Conservation (phyloP, 2,797 vertebrate species). For the Mico argentatus region DNA sequence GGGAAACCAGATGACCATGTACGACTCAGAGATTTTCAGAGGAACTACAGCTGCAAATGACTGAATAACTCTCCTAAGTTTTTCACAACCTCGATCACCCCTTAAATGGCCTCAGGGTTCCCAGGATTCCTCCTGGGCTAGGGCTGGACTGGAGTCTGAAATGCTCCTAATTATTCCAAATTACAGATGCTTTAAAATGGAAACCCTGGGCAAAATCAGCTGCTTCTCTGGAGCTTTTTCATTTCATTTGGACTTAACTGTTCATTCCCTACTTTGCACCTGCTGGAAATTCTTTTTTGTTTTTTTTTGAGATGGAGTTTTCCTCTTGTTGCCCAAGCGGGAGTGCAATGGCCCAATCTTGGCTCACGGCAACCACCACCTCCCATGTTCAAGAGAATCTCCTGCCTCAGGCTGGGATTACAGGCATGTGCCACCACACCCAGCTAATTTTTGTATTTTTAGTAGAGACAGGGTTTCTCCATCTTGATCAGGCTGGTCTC, state of each 20-base stretch:
- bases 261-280: background rate
- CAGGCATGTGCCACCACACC: too few relatives aligned
- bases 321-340: too few relatives aligned
- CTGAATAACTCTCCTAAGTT: background rate
- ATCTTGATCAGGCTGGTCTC: too few relatives aligned
- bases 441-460: too few relatives aligned
- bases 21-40: background rate
- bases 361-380: too few relatives aligned
- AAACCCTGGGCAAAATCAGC: background rate
- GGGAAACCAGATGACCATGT: background rate
- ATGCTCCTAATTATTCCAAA: conserved; percentile 20
- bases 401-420: too few relatives aligned
- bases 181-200: conserved; percentile 10
- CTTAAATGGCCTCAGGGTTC: background rate
- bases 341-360: too few relatives aligned
- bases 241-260: background rate
- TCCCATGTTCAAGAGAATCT: too few relatives aligned
- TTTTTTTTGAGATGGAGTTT: too few relatives aligned
- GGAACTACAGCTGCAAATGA: background rate
- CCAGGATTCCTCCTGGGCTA: background rate
- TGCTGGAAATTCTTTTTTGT: conserved; percentile 35
- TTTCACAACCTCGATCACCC: background rate
- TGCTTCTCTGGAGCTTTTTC: conserved; percentile 13
- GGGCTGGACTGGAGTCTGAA: background rate
- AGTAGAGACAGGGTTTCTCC: too few relatives aligned